Evolutionary conservation across 2,113 vertebrate genomes (phyloP), one percentile per base, ranked within the genome.

Genomic region (Eublepharis macularius): DNA sequence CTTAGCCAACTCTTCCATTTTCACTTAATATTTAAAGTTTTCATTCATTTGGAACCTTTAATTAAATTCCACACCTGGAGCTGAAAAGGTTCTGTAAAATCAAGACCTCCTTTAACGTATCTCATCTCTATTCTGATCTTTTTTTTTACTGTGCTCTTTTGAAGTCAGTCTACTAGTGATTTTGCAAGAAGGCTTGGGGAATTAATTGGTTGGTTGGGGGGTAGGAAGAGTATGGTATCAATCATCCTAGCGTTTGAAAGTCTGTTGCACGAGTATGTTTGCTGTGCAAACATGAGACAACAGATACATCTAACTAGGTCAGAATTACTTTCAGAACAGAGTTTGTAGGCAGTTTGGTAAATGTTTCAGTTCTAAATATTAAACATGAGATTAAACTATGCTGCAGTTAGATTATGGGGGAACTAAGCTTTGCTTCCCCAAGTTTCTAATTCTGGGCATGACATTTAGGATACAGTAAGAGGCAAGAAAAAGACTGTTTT

Each of bases 261-360:
- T 88, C 68, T 87, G 32, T 69, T 81, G 83, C 43, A 39, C 54
- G 12, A 51, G 43, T 86, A 16, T 82, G 41, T 86, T 93, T 92
- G 89, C 89, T 32, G 2, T 88, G 87, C 84, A 92, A 88, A 92
- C 83, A 81, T 0, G 1, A 89, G 7, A 74, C 24, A 89, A 72
- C 51, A 85, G 29, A 51, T 66, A 17, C 82, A 79, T 57, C 24
- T 76, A n/a, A 78, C 36, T 83, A 86, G 43, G 26, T 74, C 69
- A 73, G 39, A 82, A 74, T 74, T 82, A 14, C 57, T 82, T 81
- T 84, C 70, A 73, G 47, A 90, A 82, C 36, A 32, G 12, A 9
- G 43, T 45, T 57, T 41, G 47, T 24, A 60, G 70, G 12, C 68
- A 41, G 24, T 32, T 63, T 19, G 13, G 34, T 14, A 36, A 57